Evolutionary conservation across 2,888 invertebrate genomes (phyloP), one percentile per base, ranked within the genome.

Genomic region (Marasmarcha lunaedactyla): DNA sequence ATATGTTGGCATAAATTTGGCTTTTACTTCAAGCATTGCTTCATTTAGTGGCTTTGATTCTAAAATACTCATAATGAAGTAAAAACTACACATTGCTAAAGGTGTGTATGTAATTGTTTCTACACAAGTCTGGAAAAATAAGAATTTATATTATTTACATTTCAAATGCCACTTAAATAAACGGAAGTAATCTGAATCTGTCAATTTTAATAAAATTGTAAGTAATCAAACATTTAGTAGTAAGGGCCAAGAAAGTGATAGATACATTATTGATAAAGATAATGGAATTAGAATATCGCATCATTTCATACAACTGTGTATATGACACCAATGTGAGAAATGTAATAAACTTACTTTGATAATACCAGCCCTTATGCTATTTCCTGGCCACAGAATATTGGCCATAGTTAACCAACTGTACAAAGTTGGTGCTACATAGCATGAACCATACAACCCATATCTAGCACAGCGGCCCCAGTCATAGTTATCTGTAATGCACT

Each of bases 331-430:
- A n/a, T n/a, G n/a, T n/a, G n/a, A n/a, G n/a, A n/a, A n/a, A n/a
- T n/a, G n/a, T n/a, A n/a, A n/a, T 3, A 30, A n/a, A 30, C 30
- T 51, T 72, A 90, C 91, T 86, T 94, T 94, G 33, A 88, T 87
- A 9, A 93, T 57, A 10, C 91, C 92, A 45, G 88, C 88, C 59
- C 85, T 86, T 33, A 94, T 57, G 42, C 88, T 86, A 45, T 85
- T 87, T 37, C 88, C 87, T 14, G 94, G 94, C 90, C 92, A 93
- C 66, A 93, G 79, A 38, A 85, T 83, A 50, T 87, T 88, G n/a
- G 92, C 90, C 38, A 92, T 67, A 60, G 88, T 89, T 36, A 95
- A 77, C 94, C 94, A 94, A 41, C 87, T 86, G 57, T 92, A 93
- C 0, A 94, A 70, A 3, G 92, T 91, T 10, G 94, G 94, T 1